These are phyloP conservation scores for Amia ocellicauda DNA, from an alignment of 2,113 vertebrate genomes.

Conservation along the genomic window DNA sequence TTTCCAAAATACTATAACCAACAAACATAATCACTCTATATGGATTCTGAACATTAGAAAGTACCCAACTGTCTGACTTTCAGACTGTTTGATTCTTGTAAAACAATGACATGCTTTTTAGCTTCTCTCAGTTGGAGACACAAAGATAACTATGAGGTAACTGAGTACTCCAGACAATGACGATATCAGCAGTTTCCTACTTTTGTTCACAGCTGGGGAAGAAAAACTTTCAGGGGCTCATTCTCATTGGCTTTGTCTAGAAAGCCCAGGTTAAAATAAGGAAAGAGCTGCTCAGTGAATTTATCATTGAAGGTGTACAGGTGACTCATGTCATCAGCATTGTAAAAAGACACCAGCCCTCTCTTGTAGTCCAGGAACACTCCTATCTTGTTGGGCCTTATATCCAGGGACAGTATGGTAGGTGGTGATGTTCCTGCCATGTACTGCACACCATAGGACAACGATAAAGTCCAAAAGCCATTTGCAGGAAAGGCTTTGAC, in stretches of 20 bases:
- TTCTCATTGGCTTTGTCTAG: constrained; percentile 73
- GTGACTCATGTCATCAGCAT: constrained; percentile 70
- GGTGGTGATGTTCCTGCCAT: constrained; percentile 70
- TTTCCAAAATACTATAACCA: no score
- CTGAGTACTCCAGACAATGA: no score
- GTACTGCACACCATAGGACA: constrained; percentile 73
- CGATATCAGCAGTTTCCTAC: no score
- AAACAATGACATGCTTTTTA: no score
- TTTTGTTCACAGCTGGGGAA: constrained; percentile 70
- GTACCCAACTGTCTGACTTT: no score
- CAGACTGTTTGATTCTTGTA: no score
- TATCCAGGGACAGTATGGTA: constrained; percentile 61
- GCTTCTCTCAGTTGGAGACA: no score
- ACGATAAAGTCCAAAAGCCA: constrained; percentile 73
- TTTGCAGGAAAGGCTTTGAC: constrained; percentile 70
- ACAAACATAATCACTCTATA: no score
- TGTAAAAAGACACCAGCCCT: constrained; percentile 72
- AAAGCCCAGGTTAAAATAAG: constrained; percentile 71
- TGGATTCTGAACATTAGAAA: no score
- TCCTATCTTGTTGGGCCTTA: constrained; percentile 60
- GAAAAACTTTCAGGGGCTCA: constrained; percentile 72
- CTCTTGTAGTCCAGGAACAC: constrained; percentile 72
- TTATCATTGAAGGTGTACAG: constrained; percentile 69
- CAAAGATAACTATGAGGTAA: no score
- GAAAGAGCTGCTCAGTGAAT: constrained; percentile 67